Evolutionary conservation across 92 coral and sea anemone genomes (phyloP), one percentile per base, ranked within the genome.

Genomic region (Bergia puertoricense): DNA sequence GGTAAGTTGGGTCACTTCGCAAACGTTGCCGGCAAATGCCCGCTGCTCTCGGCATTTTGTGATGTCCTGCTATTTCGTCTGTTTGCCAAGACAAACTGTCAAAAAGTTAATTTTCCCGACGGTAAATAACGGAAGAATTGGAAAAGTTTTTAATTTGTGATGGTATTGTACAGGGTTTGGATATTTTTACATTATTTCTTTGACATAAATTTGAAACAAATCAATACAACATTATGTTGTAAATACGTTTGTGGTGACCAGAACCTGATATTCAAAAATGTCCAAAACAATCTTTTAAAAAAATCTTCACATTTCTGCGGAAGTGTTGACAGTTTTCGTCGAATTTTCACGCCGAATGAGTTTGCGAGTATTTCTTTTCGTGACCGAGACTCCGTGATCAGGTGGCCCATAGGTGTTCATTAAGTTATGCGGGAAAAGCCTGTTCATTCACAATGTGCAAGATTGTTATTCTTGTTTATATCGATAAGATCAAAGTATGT

Each of bases 1-100:
- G 87, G 87, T 84, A 84, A 84, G 87, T 84, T 84, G 62, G 85
- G 77, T 84, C n/a, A 71, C 16, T 39, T 71, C 40, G 79, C 20
- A 84, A 84, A 30, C 39, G 65, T 84, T 45, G 79, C 87, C 78
- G 67, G 87, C 44, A 45, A 69, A 69, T 23, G 14, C 38, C 67
- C 71, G 2, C 65, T 46, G 10, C 65, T 46, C 77, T 71, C 57
- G 40, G 87, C 66, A 69, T 84, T 69, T 84, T 84, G 44, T 72
- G 87, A 84, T 84, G 79, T 46, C 42, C 87, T 67, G 67, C 87
- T 84, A 84, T 84, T 69, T 68, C 79, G 39, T 84, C 79, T 84
- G 79, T 84, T 84, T 84, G 23, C 23, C 65, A 69, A 48, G 67
- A 73, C 77, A 84, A 30, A 46, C 65, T 84, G 87, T 84, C 87